These are phyloP conservation scores for Sesia apiformis DNA, from an alignment of 2,888 invertebrate genomes.

Conservation along the genomic window DNA sequence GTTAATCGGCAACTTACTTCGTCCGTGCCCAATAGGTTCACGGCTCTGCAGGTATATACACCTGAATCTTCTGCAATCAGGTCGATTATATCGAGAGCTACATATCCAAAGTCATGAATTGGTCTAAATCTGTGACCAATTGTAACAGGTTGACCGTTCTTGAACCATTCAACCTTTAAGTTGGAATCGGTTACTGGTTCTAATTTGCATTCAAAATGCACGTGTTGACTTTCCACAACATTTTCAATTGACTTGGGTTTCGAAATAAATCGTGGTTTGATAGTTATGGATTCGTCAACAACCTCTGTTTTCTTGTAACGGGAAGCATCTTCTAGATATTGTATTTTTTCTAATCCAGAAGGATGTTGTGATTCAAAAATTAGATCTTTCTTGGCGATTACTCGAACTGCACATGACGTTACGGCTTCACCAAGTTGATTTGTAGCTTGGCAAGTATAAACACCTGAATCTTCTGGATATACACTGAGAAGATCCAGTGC, in stretches of 20 bases:
- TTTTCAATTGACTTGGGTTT: constrained; percentile 90
- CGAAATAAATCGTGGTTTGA: constrained; percentile 89
- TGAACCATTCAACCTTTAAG: constrained; percentile 97
- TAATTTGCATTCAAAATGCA: constrained; percentile 97
- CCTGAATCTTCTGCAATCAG: constrained; percentile 97
- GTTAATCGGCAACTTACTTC: constrained; percentile 84
- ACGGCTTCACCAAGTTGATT: constrained; percentile 96
- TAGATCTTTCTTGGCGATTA: constrained; percentile 91
- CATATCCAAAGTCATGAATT: constrained; percentile 98
- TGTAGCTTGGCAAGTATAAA: constrained; percentile 95
- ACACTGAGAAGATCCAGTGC: constrained; percentile 96
- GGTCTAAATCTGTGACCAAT: constrained; percentile 96
- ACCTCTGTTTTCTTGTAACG: constrained; percentile 88
- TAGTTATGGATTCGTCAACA: constrained; percentile 87
- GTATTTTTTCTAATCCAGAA: constrained; percentile 92
- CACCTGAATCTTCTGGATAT: constrained; percentile 97
- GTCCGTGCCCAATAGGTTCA: constrained; percentile 91
- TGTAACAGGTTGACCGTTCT: constrained; percentile 94
- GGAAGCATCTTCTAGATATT: constrained; percentile 90
- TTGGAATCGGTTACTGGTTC: constrained; percentile 98
- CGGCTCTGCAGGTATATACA: constrained; percentile 93
- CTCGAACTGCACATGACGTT: constrained; percentile 91
- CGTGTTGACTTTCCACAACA: constrained; percentile 91
- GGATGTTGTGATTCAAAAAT: constrained; percentile 93
- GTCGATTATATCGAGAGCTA: constrained; percentile 96